These are phyloP conservation scores for Chloroceryle aenea DNA, from an alignment of 2,113 vertebrate genomes.

Conservation along the genomic window DNA sequence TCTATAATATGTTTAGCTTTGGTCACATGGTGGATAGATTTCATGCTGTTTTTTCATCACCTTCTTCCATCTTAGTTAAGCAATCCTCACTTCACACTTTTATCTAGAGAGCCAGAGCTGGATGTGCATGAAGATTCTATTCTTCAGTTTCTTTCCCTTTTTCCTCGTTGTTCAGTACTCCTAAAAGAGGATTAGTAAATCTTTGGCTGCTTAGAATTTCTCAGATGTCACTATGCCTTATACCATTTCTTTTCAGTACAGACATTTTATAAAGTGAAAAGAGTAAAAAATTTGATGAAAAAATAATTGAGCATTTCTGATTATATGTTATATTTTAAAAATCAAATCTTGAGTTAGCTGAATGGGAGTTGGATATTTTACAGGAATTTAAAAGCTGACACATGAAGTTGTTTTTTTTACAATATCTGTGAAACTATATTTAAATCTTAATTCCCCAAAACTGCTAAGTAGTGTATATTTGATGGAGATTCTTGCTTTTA, in stretches of 20 bases:
- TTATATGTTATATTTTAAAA: neutral
- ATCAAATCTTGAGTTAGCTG: neutral
- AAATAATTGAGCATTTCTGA: neutral
- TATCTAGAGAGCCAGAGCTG: neutral
- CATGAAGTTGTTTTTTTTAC: neutral
- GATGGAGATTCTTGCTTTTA: neutral
- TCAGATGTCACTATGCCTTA: conserved; percentile 16
- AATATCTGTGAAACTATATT: neutral
- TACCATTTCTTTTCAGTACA: neutral
- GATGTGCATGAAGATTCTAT: neutral
- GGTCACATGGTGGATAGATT: neutral
- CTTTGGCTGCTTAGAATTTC: neutral
- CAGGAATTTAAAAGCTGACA: neutral
- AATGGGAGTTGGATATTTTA: neutral
- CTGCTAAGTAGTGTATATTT: neutral
- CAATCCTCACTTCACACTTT: conserved; percentile 3
- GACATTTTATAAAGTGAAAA: neutral
- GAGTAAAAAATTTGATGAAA: neutral
- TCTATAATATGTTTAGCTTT: neutral
- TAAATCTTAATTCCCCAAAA: neutral
- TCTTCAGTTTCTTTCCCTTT: neutral
- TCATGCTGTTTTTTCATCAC: neutral
- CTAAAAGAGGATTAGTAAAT: conserved; percentile 41
- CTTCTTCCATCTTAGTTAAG: neutral
- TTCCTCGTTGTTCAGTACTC: neutral